Evolutionary conservation across 2,113 vertebrate species (phyloP).

Genomic region (Gobiocypris rarus): DNA sequence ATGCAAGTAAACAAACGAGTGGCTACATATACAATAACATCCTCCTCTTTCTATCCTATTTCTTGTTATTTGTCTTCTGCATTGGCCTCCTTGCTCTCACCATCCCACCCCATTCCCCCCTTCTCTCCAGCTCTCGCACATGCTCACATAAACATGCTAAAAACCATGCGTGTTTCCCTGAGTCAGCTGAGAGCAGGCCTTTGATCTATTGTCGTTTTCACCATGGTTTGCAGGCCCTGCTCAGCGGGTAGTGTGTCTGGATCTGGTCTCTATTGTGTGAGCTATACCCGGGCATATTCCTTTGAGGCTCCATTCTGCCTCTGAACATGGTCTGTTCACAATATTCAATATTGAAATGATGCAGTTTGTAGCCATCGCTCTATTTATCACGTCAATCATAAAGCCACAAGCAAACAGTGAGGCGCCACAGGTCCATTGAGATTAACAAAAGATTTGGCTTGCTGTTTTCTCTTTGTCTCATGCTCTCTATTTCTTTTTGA

Average conservation of each 20-base stretch:
- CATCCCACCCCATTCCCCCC: neutral
- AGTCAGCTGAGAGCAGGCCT: conserved; percentile 48
- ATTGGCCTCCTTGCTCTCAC: neutral
- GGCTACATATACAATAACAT: conserved; percentile 35
- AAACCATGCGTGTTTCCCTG: conserved; percentile 28
- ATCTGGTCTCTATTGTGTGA: conserved; percentile 35
- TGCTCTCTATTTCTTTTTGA: neutral
- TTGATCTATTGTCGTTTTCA: conserved; percentile 40
- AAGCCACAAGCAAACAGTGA: conserved; percentile 49
- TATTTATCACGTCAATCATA: conserved; percentile 57
- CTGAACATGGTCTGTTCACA: conserved; percentile 58
- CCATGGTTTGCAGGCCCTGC: conserved; percentile 16
- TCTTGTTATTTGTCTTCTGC: neutral
- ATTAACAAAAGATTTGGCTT: conserved; percentile 26
- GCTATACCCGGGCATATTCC: conserved; percentile 50
- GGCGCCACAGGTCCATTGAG: conserved; percentile 34
- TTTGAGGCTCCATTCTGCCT: conserved; percentile 55
- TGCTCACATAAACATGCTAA: conserved; percentile 16
- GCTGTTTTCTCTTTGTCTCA: conserved; percentile 2
- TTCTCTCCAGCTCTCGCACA: neutral
- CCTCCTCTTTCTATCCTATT: neutral
- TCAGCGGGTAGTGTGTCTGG: conserved; percentile 43
- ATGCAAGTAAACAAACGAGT: conserved; percentile 4
- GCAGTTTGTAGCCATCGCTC: conserved; percentile 49
- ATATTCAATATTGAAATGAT: conserved; percentile 59